Percentiles rank a stretch among this genome's conserved stretches.
These are phyloP conservation scores for Cassiopea andromeda DNA, from an alignment of 30 jellyfish, hydroid and myxozoan genomes.

Conservation along the genomic window DNA sequence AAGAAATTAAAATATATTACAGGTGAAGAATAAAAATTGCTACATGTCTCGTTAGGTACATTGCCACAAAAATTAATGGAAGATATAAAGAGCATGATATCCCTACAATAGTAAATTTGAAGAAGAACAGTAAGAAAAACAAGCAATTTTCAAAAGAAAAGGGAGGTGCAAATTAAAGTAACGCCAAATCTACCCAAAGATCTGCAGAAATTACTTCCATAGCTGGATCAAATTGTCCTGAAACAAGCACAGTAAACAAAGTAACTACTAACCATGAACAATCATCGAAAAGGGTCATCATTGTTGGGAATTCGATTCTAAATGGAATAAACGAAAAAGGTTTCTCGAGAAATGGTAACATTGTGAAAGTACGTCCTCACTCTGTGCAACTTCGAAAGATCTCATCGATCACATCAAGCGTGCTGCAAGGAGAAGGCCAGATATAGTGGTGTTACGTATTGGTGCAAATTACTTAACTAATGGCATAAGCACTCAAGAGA, in stretches of 20 bases:
- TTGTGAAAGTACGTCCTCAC: not conserved
- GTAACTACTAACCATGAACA: not conserved
- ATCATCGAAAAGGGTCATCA: not conserved
- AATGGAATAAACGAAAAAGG: not conserved
- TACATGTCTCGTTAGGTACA: no score
- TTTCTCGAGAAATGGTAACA: not conserved
- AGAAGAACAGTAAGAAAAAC: not conserved
- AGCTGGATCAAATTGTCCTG: not conserved
- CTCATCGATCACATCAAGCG: conserved; percentile 28
- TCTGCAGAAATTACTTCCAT: not conserved
- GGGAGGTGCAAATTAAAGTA: not conserved
- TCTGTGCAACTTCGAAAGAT: not conserved
- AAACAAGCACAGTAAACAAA: not conserved
- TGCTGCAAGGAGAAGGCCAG: conserved; percentile 12
- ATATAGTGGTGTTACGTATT: conserved; percentile 1
- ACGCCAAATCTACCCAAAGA: not conserved
- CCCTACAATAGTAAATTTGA: not conserved
- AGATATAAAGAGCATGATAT: not conserved
- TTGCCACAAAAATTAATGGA: not conserved
- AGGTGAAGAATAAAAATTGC: no score
- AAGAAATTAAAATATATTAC: no score
- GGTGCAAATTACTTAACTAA: conserved; percentile 9
- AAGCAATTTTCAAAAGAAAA: not conserved
- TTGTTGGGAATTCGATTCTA: not conserved
- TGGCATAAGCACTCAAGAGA: conserved; percentile 6